Evolutionary conservation across 2,797 vertebrate genomes (phyloP), one percentile per base, ranked within the genome.

Genomic region (Rallus crepitans): DNA sequence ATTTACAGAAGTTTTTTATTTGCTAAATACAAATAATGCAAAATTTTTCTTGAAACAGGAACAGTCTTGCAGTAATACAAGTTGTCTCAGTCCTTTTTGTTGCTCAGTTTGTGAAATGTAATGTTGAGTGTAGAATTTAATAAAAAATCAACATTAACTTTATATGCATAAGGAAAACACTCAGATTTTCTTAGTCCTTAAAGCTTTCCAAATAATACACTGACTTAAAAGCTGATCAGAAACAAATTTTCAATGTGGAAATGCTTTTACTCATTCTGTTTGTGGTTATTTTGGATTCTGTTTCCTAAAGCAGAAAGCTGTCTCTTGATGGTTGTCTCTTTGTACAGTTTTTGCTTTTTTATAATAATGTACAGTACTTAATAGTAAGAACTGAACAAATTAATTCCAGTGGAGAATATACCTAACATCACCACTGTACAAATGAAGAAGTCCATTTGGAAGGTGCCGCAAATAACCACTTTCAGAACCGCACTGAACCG

Each of bases 41-140:
- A 87, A 95, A 97, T 87, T 50, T 91, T 91, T 95, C 27, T 94
- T 95, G 75, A 83, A 94, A 85, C 56, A 93, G 87, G 88, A 97
- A 85, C 65, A 64, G 50, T 91, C 82, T 93, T 94, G 42, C 71
- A 87, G 73, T 80, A 75, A 82, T 84, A 87, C 86, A 86, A 50
- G 86, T 75, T 94, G 76, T 96, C 84, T 94, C 64, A 61, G 80
- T 96, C 94, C 60, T 90, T 93, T 94, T 96, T 96, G 90, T 97
- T 96, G 71, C 59, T 90, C 21, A 45, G 42, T 95, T 82, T 90
- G 56, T 92, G 70, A 93, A 93, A 89, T 91, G 40, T 86, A 87
- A 92, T 86, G 72, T 96, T 96, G 68, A 92, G 81, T 68, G 47
- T 86, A 93, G 79, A 96, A 93, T 90, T 94, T 94, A 96, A 96